Conservation (phyloP, 2,888 invertebrate genomes). For the Ariolimax columbianus region DNA sequence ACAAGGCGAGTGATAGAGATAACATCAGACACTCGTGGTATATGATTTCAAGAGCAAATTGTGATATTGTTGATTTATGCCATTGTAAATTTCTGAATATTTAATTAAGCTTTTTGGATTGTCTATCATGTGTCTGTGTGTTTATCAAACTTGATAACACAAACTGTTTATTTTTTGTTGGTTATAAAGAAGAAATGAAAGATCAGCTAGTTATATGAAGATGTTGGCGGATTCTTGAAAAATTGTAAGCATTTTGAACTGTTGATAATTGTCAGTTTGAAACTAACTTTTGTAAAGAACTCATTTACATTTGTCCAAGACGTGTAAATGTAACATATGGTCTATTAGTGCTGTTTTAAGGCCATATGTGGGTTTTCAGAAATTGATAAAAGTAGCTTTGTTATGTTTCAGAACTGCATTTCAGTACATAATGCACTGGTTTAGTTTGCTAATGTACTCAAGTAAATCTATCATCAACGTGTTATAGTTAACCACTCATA, state of each 20-base stretch:
- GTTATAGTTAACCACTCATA: too few species aligned
- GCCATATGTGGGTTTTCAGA: background rate
- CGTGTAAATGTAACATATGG: background rate
- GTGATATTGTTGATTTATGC: constrained; percentile 3
- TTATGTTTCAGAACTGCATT: background rate
- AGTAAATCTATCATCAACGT: too few species aligned
- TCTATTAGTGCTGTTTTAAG: background rate
- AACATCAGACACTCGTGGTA: background rate
- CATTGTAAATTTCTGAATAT: background rate
- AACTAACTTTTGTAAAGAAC: background rate
- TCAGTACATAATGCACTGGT: too few species aligned
- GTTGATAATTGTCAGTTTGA: background rate
- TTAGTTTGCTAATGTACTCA: too few species aligned
- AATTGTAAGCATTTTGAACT: background rate
- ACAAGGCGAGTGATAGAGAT: background rate
- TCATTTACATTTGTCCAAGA: background rate
- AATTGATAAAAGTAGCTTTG: background rate
- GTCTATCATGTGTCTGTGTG: background rate
- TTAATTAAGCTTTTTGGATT: background rate
- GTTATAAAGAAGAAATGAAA: background rate
- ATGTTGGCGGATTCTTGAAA: background rate
- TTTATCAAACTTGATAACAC: background rate
- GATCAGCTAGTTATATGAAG: background rate
- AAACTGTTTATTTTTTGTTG: background rate
- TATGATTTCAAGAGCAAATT: constrained; percentile 7